These are phyloP conservation scores for Falcunculus frontatus DNA, from an alignment of 2,113 vertebrate species.

Conservation along the genomic window DNA sequence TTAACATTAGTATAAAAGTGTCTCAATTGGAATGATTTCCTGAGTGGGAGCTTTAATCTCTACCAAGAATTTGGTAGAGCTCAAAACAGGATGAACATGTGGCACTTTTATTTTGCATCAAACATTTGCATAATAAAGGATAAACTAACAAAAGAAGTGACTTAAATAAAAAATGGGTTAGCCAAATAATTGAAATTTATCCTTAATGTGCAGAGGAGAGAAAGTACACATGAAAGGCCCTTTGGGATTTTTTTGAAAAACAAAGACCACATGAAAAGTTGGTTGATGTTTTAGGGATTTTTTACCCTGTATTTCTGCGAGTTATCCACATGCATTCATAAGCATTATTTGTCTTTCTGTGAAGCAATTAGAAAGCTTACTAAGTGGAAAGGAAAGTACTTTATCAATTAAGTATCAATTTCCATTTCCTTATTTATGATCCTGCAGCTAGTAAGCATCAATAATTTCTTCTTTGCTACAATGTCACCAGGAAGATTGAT, in stretches of 20 bases:
- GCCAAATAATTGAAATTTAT: slow-evolving; percentile 5
- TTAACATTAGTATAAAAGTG: not conserved
- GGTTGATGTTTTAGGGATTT: not conserved
- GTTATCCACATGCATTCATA: not conserved
- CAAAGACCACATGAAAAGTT: slow-evolving; percentile 5
- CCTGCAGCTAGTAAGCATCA: slow-evolving; percentile 83
- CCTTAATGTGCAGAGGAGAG: not conserved
- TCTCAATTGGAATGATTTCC: not conserved
- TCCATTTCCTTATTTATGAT: slow-evolving; percentile 87
- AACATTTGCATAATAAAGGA: slow-evolving; percentile 31
- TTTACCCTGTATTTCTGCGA: not conserved
- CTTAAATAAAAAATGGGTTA: not conserved
- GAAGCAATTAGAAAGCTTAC: slow-evolving; percentile 47
- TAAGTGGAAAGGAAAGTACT: slow-evolving; percentile 74
- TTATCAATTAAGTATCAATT: slow-evolving; percentile 90
- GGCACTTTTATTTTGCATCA: slow-evolving; percentile 2
- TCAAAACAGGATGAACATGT: slow-evolving; percentile 24
- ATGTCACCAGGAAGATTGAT: slow-evolving; percentile 87
- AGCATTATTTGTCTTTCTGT: not conserved
- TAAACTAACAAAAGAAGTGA: not conserved
- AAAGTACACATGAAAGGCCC: not conserved
- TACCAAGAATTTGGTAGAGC: not conserved
- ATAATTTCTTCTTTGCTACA: slow-evolving; percentile 82
- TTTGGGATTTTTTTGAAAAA: not conserved
- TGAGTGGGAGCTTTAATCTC: slow-evolving; percentile 16